Conservation (phyloP, 2,113 vertebrate species). For the Anarrhichthys ocellatus region DNA sequence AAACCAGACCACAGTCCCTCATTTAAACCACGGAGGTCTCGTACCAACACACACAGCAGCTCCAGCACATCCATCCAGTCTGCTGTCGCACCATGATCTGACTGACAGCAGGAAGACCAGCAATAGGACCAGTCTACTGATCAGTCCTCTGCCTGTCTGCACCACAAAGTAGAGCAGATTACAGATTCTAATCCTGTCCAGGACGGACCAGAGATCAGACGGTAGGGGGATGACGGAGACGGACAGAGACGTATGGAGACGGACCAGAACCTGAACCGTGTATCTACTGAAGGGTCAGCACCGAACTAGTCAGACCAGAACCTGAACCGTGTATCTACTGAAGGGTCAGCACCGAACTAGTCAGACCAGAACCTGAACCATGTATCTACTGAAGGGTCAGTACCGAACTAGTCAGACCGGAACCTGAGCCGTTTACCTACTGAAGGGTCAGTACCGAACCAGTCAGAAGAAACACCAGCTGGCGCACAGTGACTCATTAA, state of each 20-base stretch:
- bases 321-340: no score
- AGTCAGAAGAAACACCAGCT: no score
- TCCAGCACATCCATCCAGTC: background rate
- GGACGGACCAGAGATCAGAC: background rate
- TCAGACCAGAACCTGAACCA: no score
- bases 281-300: no score
- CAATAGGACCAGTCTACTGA: background rate
- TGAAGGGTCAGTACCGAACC: no score
- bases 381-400: no score
- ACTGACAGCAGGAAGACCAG: background rate
- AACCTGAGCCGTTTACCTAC: no score
- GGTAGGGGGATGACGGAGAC: background rate
- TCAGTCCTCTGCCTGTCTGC: conserved; percentile 24
- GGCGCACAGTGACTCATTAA: no score
- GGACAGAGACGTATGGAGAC: background rate
- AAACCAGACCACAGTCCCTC: background rate
- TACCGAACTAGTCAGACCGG: no score
- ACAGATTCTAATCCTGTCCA: conserved; percentile 55
- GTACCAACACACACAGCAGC: conserved; percentile 12
- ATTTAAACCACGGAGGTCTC: background rate
- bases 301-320: no score
- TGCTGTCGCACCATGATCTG: conserved; percentile 8
- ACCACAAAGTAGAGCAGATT: conserved; percentile 50
- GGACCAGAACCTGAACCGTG: no score
- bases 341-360: no score